Percentiles rank a stretch among this genome's conserved stretches.
These are phyloP conservation scores for Cephus runcator DNA, from an alignment of 2,888 invertebrate genomes.

Conservation along the genomic window DNA sequence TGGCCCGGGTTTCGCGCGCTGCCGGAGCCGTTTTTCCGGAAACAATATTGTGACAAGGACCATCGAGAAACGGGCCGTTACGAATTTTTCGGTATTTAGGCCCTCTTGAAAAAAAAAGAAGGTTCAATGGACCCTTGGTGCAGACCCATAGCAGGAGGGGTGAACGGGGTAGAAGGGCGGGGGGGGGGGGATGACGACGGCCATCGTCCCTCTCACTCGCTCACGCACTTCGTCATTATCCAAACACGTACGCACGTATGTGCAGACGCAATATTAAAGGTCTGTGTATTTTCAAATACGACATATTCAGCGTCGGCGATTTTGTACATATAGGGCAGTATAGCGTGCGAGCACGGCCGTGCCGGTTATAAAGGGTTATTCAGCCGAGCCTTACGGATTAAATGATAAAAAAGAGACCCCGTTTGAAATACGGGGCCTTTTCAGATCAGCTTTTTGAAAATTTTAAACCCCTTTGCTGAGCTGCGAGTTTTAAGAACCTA, in stretches of 20 bases:
- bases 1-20: slow-evolving; percentile 14
- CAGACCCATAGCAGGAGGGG: slow-evolving; percentile 21
- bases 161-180: slow-evolving; percentile 15
- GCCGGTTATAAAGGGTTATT: slow-evolving; percentile 58
- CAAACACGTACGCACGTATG: slow-evolving; percentile 34
- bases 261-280: neutral
- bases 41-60: slow-evolving; percentile 61
- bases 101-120: slow-evolving; percentile 40
- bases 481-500: slow-evolving; percentile 57
- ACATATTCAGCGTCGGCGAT: slow-evolving; percentile 19
- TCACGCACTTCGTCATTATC: slow-evolving; percentile 38
- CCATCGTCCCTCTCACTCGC: slow-evolving; percentile 26
- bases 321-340: slow-evolving; percentile 18
- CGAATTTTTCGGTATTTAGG: slow-evolving; percentile 44
- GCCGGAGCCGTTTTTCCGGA: slow-evolving; percentile 54
- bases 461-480: slow-evolving; percentile 52
- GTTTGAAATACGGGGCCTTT: slow-evolving; percentile 59
- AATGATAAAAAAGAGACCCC: slow-evolving; percentile 60
- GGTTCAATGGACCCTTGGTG: slow-evolving; percentile 46
- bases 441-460: slow-evolving; percentile 63
- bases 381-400: slow-evolving; percentile 60
- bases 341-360: slow-evolving; percentile 13
- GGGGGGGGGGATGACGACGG: slow-evolving; percentile 9
- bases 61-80: slow-evolving; percentile 41
- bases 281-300: neutral